A percentile compares a stretch with the other conserved stretches of the same genome.
phyloP scores from a whole-genome alignment of 1,140 invertebrate species.

The Acyrthosiphon pisum region DNA sequence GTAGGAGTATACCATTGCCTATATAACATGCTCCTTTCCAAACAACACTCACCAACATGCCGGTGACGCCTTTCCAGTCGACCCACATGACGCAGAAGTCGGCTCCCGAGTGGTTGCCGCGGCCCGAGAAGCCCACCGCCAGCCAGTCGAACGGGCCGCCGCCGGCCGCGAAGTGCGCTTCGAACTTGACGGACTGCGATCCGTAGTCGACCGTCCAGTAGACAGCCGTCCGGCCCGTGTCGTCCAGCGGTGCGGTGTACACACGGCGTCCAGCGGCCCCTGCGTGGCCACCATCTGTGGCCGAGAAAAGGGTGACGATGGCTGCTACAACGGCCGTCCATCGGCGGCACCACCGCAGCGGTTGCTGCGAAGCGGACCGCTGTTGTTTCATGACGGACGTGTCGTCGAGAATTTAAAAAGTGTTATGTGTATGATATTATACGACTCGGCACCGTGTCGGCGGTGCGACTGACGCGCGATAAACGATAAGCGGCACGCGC shows the following conservation, averaged over 20 bases:
- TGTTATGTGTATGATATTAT: neutral
- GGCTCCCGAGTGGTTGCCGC: slow-evolving; percentile 77
- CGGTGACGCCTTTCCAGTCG: slow-evolving; percentile 70
- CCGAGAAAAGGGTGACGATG: neutral
- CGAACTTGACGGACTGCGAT: slow-evolving; percentile 52
- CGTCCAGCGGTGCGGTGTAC: slow-evolving; percentile 60
- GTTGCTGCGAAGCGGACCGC: neutral
- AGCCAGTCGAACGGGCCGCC: slow-evolving; percentile 70
- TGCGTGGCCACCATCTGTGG: too few species aligned
- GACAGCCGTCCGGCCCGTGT: slow-evolving; percentile 58
- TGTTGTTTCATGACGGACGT: neutral
- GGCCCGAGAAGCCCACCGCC: slow-evolving; percentile 90
- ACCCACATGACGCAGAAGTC: slow-evolving; percentile 88
- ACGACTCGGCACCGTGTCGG: neutral
- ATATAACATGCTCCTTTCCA: neutral
- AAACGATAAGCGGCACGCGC: neutral
- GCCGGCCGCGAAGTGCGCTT: slow-evolving; percentile 44
- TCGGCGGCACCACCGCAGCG: neutral
- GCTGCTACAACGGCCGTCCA: neutral
- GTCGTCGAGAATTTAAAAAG: neutral
- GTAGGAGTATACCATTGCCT: too few species aligned
- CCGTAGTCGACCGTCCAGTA: slow-evolving; percentile 60
- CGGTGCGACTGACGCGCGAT: neutral
- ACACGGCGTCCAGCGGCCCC: slow-evolving; percentile 28
- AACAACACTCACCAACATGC: slow-evolving; percentile 71